Base-by-base conservation (phyloP, 2,113 vertebrate genomes). In the Psettodes erumei region DNA sequence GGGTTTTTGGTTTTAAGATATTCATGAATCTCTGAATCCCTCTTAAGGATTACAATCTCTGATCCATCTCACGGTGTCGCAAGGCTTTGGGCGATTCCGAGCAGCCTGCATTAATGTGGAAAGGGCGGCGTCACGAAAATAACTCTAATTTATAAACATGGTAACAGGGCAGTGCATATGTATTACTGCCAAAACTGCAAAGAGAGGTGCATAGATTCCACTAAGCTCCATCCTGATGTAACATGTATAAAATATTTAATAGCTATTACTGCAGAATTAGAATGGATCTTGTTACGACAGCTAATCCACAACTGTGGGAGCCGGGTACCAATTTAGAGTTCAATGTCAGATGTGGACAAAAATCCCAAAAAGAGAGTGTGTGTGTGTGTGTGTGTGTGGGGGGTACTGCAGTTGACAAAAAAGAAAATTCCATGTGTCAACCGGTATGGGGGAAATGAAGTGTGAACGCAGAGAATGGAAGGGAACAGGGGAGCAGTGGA, bases 151-250 rank as follows among this genome's bases (percentile, higher is more conserved):
- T 81, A 86, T 90, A 85, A 91, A 90, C 90, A 86, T 81, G 81
- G 81, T 88, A 93, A 90, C 91, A 92, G 91, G 89, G 90, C 91
- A 91, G 91, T 88, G 91, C 91, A 88, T 84, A 88, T 86, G 86
- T 87, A 78, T 86, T 83, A 83, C 77, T 61, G 74, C 82, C 88
- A 55, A 82, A 84, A 78, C 69, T 5, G 70, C 70, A 69, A 77
- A 59, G 69, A 79, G 77, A 80, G 82, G 85, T 86, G 85, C 79
- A 70, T 66, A 54, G 77, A 86, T 81, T 86, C 74, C 16, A 28
- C 77, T 84, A 89, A 91, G 89, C 77, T 71, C 75, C 68, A 50
- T 83, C 81, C 80, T 70, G 69, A 88, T 79, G 80, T 67, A 81
- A 74, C 81, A 72, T 28, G 51, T 69, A 72, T 82, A 73, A 89